A percentile compares a stretch with the other conserved stretches of the same genome.
phyloP scores from a whole-genome alignment of 2,113 vertebrate genomes.

The Tauraco erythrolophus region DNA sequence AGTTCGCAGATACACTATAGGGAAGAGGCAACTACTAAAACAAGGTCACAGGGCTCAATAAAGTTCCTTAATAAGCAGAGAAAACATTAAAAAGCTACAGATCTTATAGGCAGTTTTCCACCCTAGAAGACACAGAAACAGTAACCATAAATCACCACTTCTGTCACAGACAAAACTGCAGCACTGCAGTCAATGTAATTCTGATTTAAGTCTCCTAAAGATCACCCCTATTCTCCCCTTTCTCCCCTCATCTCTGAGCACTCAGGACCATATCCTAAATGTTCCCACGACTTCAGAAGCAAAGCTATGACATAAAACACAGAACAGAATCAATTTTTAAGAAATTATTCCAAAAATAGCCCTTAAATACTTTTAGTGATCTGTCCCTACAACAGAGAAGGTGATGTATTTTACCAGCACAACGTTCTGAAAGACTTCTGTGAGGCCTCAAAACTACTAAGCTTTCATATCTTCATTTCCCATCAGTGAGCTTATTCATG shows the following conservation, averaged over 20 bases:
- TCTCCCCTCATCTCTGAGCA: background rate
- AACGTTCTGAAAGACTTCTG: background rate
- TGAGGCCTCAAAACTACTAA: background rate
- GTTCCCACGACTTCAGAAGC: background rate
- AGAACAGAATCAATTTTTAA: background rate
- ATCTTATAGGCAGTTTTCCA: background rate
- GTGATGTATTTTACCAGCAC: background rate
- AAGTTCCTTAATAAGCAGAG: background rate
- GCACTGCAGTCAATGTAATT: background rate
- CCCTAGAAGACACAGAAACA: background rate
- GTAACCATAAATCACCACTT: background rate
- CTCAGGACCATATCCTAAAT: background rate
- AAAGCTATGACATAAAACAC: background rate
- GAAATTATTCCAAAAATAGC: background rate
- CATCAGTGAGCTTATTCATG: background rate
- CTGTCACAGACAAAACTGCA: background rate
- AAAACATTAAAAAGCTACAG: background rate
- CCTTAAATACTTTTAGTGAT: background rate
- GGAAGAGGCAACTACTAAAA: background rate
- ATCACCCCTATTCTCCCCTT: background rate
- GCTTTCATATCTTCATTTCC: background rate
- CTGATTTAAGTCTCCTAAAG: background rate
- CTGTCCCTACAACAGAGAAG: background rate
- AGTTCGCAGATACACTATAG: background rate
- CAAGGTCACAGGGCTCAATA: background rate